These are phyloP conservation scores for Keiferia lycopersicella DNA, from an alignment of 2,888 invertebrate genomes.

Conservation along the genomic window DNA sequence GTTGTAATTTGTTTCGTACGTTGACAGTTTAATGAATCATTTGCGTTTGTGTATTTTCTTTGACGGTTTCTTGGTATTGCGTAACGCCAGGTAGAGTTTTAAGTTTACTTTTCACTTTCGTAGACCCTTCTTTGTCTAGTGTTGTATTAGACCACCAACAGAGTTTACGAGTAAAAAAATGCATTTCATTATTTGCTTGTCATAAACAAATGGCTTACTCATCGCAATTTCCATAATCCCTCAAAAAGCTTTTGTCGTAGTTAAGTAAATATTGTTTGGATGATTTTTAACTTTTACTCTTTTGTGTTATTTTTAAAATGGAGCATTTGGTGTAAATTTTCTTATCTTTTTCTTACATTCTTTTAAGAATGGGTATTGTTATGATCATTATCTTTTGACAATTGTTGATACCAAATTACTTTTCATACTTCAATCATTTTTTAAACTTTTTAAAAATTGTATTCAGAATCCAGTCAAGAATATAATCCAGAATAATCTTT, in stretches of 20 bases:
- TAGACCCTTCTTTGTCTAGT: constrained; percentile 26
- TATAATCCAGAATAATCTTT: constrained; percentile 12
- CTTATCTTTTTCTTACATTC: constrained; percentile 21
- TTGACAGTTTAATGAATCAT: constrained; percentile 44
- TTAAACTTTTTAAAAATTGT: not conserved
- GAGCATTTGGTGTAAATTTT: constrained; percentile 21
- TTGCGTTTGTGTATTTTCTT: constrained; percentile 30
- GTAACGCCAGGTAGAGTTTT: constrained; percentile 42
- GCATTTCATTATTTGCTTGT: constrained; percentile 56
- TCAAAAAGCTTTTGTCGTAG: constrained; percentile 37
- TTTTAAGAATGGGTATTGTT: constrained; percentile 2
- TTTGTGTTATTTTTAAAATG: constrained; percentile 36
- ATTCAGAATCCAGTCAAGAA: not conserved
- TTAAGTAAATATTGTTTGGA: constrained; percentile 30
- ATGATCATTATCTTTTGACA: not conserved
- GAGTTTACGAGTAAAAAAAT: constrained; percentile 46
- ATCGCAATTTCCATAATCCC: constrained; percentile 54
- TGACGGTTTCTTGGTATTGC: constrained; percentile 31
- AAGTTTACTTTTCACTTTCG: constrained; percentile 41
- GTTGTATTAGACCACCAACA: constrained; percentile 50
- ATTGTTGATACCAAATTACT: constrained; percentile 11
- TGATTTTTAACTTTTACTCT: constrained; percentile 38
- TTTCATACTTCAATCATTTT: constrained; percentile 1
- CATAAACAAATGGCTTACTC: constrained; percentile 49
- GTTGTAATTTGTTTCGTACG: constrained; percentile 40